Evolutionary conservation across 2,113 vertebrate genomes (phyloP).

Genomic region (Podarcis muralis): DNA sequence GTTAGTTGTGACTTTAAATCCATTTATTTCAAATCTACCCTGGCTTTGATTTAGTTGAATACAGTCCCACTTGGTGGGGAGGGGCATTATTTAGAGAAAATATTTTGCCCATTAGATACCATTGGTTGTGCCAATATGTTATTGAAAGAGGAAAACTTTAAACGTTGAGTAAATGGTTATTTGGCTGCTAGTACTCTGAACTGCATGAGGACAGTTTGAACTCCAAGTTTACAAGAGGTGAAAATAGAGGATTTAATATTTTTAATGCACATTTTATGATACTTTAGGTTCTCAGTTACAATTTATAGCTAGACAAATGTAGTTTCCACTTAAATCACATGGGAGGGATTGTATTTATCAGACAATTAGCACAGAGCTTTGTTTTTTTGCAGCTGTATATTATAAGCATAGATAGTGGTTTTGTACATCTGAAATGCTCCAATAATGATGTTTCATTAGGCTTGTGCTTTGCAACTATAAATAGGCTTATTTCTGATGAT

Average conservation of each 20-base stretch:
- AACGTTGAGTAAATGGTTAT: not conserved
- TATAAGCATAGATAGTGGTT: not conserved
- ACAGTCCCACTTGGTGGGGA: too few species aligned
- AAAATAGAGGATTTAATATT: not conserved
- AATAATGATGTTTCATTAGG: conserved; percentile 13
- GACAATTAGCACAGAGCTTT: not conserved
- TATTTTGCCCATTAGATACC: not conserved
- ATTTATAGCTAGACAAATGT: not conserved
- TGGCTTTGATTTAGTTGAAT: too few species aligned
- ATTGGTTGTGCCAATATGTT: not conserved
- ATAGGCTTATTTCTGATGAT: conserved; percentile 35
- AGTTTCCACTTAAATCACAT: not conserved
- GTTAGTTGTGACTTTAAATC: too few species aligned
- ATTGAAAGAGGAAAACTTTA: not conserved
- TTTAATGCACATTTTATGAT: conserved; percentile 3
- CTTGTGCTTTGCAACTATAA: conserved; percentile 31
- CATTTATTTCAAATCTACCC: too few species aligned
- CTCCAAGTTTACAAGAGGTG: not conserved
- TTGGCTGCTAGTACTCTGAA: not conserved
- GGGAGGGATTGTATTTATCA: not conserved
- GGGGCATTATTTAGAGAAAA: too few species aligned
- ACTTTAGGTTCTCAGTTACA: not conserved
- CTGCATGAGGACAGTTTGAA: not conserved
- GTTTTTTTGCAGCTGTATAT: not conserved
- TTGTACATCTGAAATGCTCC: conserved; percentile 33